These are phyloP conservation scores for Phylloscopus whistleri DNA, from an alignment of 2,113 vertebrate genomes.

Conservation along the genomic window DNA sequence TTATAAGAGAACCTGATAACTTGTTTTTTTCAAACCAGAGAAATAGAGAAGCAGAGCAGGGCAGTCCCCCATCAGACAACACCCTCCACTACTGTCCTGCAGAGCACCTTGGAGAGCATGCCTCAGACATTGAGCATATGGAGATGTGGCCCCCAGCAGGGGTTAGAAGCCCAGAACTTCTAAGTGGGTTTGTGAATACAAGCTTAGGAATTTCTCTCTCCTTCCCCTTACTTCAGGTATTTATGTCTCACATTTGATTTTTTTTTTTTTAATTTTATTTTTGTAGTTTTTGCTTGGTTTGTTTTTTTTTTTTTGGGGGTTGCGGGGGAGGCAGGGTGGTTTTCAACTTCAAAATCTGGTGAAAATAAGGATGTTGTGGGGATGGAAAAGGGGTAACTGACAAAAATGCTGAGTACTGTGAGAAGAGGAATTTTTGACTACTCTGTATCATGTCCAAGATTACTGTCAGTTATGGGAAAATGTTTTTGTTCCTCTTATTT, in stretches of 20 bases:
- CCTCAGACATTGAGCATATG: neutral
- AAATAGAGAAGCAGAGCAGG: neutral
- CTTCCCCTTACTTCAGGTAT: neutral
- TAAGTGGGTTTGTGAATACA: neutral
- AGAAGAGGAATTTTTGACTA: neutral
- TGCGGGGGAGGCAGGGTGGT: accelerated
- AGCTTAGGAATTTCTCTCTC: neutral
- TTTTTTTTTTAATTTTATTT: neutral
- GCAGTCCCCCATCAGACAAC: neutral
- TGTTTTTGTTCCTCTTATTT: neutral
- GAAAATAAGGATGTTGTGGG: neutral
- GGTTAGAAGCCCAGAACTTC: neutral
- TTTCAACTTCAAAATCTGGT: neutral
- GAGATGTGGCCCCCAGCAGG: neutral
- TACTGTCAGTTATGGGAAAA: neutral
- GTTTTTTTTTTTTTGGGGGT: neutral
- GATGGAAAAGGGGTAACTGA: neutral
- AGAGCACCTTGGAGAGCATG: neutral
- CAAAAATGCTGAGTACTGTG: neutral
- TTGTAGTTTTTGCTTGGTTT: neutral
- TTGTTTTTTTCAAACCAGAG: neutral
- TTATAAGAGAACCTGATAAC: neutral
- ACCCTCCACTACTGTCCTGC: neutral
- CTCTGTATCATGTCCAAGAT: neutral
- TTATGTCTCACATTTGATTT: neutral